Conservation (phyloP, 2,797 vertebrate genomes). For the Steatocranus sp. region DNA sequence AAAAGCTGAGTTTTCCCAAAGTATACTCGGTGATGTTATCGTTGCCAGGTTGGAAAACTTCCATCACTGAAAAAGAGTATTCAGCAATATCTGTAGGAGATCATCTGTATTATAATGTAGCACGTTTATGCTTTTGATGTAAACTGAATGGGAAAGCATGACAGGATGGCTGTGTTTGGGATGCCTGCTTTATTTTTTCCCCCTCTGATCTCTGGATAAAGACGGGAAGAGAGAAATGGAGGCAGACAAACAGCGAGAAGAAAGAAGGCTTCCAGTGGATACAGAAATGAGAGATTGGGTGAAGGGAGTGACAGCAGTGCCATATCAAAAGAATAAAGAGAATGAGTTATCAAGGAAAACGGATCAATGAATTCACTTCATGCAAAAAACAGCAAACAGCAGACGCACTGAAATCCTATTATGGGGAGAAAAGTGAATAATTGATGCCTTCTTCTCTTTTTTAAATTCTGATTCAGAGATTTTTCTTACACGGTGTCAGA, state of each 20-base stretch:
- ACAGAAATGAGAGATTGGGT: slow-evolving; percentile 9
- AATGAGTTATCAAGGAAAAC: slow-evolving; percentile 63
- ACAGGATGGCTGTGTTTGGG: slow-evolving; percentile 28
- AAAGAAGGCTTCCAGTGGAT: background rate
- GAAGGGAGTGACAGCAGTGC: slow-evolving; percentile 30
- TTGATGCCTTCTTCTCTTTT: slow-evolving; percentile 54
- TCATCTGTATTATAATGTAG: slow-evolving; percentile 35
- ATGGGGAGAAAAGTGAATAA: slow-evolving; percentile 65
- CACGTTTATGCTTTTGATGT: slow-evolving; percentile 35
- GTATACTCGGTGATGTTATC: background rate
- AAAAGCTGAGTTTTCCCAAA: slow-evolving; percentile 7
- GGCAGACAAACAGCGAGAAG: slow-evolving; percentile 1
- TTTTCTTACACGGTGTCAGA: slow-evolving; percentile 24
- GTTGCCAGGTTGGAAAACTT: background rate
- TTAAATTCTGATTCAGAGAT: slow-evolving; percentile 45
- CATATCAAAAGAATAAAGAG: slow-evolving; percentile 55
- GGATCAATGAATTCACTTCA: slow-evolving; percentile 59
- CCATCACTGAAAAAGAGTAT: slow-evolving; percentile 6
- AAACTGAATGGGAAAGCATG: slow-evolving; percentile 40
- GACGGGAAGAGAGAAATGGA: background rate
- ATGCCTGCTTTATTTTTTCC: slow-evolving; percentile 46
- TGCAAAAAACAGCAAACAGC: slow-evolving; percentile 54
- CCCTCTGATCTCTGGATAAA: slow-evolving; percentile 48
- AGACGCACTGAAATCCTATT: slow-evolving; percentile 63
- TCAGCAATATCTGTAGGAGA: slow-evolving; percentile 20